Conservation (phyloP, 2,113 vertebrate genomes). For the Alaudala cheleensis region DNA sequence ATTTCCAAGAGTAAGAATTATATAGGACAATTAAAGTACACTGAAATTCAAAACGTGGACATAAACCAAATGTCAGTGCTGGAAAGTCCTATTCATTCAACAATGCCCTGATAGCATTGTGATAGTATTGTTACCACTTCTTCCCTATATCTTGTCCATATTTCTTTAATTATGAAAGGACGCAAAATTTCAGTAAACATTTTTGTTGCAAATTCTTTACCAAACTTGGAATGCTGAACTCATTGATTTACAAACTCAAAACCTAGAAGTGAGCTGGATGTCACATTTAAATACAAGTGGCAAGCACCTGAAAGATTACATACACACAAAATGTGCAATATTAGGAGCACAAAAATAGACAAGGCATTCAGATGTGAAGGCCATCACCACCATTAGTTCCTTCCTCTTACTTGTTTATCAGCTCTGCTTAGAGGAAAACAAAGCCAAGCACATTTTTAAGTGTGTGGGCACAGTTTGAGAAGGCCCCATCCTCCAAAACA, state of each 20-base stretch:
- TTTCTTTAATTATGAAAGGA: not conserved
- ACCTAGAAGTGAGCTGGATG: not conserved
- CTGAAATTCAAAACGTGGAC: not conserved
- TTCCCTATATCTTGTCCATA: not conserved
- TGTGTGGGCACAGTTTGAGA: not conserved
- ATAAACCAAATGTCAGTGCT: not conserved
- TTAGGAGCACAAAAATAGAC: not conserved
- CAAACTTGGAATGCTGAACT: not conserved
- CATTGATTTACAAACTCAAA: not conserved
- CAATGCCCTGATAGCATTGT: not conserved
- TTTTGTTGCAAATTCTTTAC: not conserved
- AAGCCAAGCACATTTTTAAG: not conserved
- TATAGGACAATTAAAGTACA: not conserved
- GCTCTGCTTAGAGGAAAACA: not conserved
- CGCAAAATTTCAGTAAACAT: not conserved
- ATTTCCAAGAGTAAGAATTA: not conserved
- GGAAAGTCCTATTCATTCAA: not conserved
- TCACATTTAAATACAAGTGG: not conserved
- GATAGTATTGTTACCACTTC: not conserved
- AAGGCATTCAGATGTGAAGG: not conserved
- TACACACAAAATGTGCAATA: not conserved
- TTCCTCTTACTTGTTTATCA: not conserved
- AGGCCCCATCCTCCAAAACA: not conserved
- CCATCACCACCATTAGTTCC: not conserved
- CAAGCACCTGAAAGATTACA: not conserved